Evolutionary conservation across 2,113 vertebrate genomes (phyloP), one percentile per base, ranked within the genome.

Genomic region (Dicentrarchus labrax): DNA sequence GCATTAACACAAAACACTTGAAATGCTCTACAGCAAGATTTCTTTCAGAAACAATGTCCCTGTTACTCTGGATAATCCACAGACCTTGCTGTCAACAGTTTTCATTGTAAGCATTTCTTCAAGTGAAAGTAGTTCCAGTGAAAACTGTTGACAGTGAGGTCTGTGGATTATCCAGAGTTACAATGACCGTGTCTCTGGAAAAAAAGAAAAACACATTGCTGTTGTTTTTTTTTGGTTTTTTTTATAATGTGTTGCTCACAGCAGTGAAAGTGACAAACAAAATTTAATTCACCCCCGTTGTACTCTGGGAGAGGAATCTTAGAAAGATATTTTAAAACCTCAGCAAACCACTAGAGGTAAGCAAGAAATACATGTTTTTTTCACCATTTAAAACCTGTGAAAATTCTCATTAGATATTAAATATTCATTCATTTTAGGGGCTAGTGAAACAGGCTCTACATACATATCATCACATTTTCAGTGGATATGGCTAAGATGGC

Each of bases 61-160:
- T 21, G 4, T 24, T 54, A 8, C 68, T 62, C 3, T 39, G 45
- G 78, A 78, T 78, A 22, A 72, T 77, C 73, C 68, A 17, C 68
- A 82, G 54, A 72, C 21, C n/a, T 50, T 17, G 0, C 43, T 60
- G 84, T 76, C 77, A 51, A 61, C 60, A 48, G 36, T 72, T 83
- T 72, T 45, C 19, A 48, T 9, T 6, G 36, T 10, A 2, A 67
- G 45, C 39, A 38, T 19, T 74, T 72, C 41, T 68, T 53, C n/a
- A 50, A 9, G 5, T 7, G 21, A 72, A 61, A 67, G 45, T 67
- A 47, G 22, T 16, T 38, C 16, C 47, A n/a, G 41, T 82, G 6
- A 82, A 70, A 73, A 62, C 54, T 62, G 78, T 72, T 82, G 78
- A 79, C 78, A 78, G 70, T 0, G 45, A 72, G 12, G 64, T 78